Evolutionary conservation across 2,113 vertebrate genomes (phyloP).

Genomic region (Micromys minutus): DNA sequence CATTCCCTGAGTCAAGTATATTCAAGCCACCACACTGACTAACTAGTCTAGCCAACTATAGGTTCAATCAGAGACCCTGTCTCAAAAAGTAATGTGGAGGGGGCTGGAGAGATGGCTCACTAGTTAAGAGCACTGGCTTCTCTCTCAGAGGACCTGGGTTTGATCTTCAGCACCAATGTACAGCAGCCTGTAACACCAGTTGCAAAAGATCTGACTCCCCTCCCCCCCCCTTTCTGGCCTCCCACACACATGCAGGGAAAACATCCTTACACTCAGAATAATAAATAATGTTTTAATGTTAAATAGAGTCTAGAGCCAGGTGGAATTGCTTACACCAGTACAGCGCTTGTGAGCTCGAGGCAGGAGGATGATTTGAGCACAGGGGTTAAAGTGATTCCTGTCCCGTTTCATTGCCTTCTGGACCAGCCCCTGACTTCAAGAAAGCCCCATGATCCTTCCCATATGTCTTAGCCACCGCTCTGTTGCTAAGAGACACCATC

Average conservation of each 20-base stretch:
- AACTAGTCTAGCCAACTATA: background rate
- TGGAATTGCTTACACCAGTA: too few species aligned
- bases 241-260: background rate
- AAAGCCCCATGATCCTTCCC: background rate
- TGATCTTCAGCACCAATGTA: too few species aligned
- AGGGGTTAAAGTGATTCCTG: background rate
- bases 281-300: too few species aligned
- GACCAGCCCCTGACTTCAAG: too few species aligned
- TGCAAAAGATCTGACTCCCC: background rate
- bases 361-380: background rate
- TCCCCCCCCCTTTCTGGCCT: background rate
- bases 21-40: background rate
- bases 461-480: background rate
- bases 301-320: background rate
- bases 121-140: background rate
- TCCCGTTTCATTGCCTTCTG: background rate
- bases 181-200: background rate
- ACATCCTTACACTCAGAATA: background rate
- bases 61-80: background rate
- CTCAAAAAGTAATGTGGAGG: background rate
- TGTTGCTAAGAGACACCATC: background rate
- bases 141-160: background rate
- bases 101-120: background rate
- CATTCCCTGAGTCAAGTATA: too few species aligned
- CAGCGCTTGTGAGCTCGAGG: background rate